A percentile compares a stretch with the other conserved stretches of the same genome.
Conservation (phyloP, 2,888 invertebrate species). For the Himalopsyche japonica region DNA sequence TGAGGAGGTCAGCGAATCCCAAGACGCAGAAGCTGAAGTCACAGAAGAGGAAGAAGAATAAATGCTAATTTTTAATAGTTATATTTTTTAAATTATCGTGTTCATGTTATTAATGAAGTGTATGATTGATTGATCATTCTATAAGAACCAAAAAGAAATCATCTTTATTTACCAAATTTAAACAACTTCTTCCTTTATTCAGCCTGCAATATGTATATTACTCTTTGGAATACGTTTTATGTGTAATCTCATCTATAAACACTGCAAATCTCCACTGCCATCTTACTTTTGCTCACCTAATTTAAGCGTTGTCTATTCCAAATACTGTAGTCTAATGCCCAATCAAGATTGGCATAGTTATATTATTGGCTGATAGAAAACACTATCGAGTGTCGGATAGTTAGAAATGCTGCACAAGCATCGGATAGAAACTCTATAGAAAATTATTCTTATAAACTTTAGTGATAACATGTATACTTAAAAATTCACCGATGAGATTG, state of each 20-base stretch:
- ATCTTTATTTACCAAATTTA: too few relatives aligned
- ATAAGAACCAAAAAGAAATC: background rate
- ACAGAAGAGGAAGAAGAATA: conserved; percentile 54
- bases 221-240: too few relatives aligned
- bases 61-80: background rate
- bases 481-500: background rate
- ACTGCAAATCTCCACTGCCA: too few relatives aligned
- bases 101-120: background rate
- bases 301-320: too few relatives aligned
- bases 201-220: too few relatives aligned
- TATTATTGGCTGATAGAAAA: too few relatives aligned
- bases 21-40: conserved; percentile 55
- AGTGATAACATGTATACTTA: background rate
- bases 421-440: background rate
- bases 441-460: background rate
- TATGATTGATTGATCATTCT: background rate
- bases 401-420: background rate
- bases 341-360: too few relatives aligned
- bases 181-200: too few relatives aligned
- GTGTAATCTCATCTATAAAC: too few relatives aligned
- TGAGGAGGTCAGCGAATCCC: conserved; percentile 55
- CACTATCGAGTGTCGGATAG: background rate
- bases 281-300: too few relatives aligned
- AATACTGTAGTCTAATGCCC: too few relatives aligned
- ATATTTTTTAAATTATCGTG: background rate